Evolutionary conservation across 2,113 vertebrate genomes (phyloP), one percentile per base, ranked within the genome.

Genomic region (Psammodynastes pulverulentus): DNA sequence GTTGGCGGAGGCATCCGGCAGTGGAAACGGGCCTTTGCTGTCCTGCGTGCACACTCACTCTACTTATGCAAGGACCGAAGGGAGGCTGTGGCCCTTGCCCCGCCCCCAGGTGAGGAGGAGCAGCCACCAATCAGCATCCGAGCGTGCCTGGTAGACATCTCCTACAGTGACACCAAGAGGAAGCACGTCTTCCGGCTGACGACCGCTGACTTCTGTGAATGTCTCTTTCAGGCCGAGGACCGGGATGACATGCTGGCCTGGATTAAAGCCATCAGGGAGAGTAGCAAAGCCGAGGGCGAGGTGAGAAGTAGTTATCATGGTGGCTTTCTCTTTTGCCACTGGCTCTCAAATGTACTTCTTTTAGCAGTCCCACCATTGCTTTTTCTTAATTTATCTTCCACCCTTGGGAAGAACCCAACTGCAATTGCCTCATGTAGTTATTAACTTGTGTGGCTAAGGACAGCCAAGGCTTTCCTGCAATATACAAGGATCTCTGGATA

Each of bases 191-290:
- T 99, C 97, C 97, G 99, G 19, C 98, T 99, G 96, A 99, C 98
- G 97, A 99, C 99, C 87, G 98, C 99, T 98, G 99, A 99, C 98
- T 99, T 99, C 98, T 99, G 99, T 97, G 99, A 99, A 98, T 99
- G 99, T 98, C 98, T 99, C 97, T 98, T 99, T 97, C 99, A 99
- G 98, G 99, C 99, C 84, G 99, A 99, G 97, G 98, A 99, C 97
- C 97, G 99, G 90, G 98, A 99, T 93, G 99, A 99, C 97, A 99
- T 99, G 99, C 98, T 99, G 98, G 98, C 98, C 97, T 99, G 99
- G 99, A 99, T 99, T 96, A 98, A 98, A 97, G 98, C 98, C 96
- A 99, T 99, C 97, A 97, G 98, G 92, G 99, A 99, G 95, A 98
- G 98, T 98, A 98, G 98, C 98, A 99, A 98, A 98, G 98, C 98